phyloP scores from a whole-genome alignment of 1,140 invertebrate species.

The Tetraneura akinire region DNA sequence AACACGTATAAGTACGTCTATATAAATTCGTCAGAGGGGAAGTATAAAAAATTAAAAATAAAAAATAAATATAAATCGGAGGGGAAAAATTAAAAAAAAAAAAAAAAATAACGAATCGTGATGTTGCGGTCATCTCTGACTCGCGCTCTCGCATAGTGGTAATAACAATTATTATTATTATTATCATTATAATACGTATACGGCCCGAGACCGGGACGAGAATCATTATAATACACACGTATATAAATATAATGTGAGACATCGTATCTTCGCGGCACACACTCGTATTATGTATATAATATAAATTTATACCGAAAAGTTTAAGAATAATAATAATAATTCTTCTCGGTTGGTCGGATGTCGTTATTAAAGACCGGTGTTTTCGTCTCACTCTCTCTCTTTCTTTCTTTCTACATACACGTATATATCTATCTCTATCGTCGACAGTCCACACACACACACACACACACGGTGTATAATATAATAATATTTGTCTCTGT shows the following conservation, averaged over 20 bases:
- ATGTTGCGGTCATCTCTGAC: conserved; percentile 51
- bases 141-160: conserved; percentile 15
- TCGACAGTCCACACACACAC: too few species aligned
- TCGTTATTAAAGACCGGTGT: conserved; percentile 49
- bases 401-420: too few species aligned
- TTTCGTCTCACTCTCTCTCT: conserved; percentile 9
- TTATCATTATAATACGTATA: too few species aligned
- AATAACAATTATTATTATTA: conserved; percentile 49
- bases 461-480: too few species aligned
- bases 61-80: too few species aligned
- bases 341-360: conserved; percentile 42
- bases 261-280: background rate
- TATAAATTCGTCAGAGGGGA: too few species aligned
- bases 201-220: background rate
- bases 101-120: conserved; percentile 43
- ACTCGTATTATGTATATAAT: background rate
- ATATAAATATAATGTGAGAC: conserved; percentile 22
- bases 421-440: background rate
- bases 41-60: too few species aligned
- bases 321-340: conserved; percentile 49
- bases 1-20: too few species aligned
- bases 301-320: conserved; percentile 2
- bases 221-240: conserved; percentile 15
- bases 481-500: too few species aligned
- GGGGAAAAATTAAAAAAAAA: background rate